These are phyloP conservation scores for Nephrotoma appendiculata DNA, from an alignment of 2,888 invertebrate genomes.

Conservation along the genomic window DNA sequence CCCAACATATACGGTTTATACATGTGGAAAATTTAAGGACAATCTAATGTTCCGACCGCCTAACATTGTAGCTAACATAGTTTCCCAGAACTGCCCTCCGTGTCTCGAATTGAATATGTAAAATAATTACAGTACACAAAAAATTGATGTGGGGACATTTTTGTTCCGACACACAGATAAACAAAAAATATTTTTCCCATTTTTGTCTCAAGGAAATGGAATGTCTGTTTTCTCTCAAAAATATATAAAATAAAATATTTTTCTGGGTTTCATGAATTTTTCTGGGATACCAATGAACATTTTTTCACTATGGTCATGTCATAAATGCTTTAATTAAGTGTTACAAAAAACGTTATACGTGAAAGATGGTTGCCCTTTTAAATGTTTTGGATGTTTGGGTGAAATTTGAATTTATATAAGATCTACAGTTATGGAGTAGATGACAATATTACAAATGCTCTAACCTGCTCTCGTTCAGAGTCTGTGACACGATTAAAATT, in stretches of 20 bases:
- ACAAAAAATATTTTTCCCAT: background rate
- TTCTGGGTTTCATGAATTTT: background rate
- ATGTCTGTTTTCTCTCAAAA: background rate
- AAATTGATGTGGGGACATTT: background rate
- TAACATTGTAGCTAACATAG: background rate
- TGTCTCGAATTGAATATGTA: background rate
- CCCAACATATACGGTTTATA: no score
- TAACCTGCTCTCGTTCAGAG: rapidly evolving
- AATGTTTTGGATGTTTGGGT: background rate
- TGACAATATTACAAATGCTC: no score
- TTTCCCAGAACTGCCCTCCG: background rate
- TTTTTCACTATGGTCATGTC: background rate
- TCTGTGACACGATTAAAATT: no score
- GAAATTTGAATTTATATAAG: no score
- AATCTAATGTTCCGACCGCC: no score
- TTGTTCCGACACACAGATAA: background rate
- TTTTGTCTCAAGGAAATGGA: background rate
- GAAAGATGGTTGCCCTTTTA: background rate
- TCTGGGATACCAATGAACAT: background rate
- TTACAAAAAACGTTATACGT: background rate
- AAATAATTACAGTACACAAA: background rate
- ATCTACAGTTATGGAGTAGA: no score
- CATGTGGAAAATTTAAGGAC: no score
- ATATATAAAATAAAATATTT: background rate
- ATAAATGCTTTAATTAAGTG: background rate